phyloP scores from a whole-genome alignment of 2,113 vertebrate genomes.

The Marcusenius ussheri region DNA sequence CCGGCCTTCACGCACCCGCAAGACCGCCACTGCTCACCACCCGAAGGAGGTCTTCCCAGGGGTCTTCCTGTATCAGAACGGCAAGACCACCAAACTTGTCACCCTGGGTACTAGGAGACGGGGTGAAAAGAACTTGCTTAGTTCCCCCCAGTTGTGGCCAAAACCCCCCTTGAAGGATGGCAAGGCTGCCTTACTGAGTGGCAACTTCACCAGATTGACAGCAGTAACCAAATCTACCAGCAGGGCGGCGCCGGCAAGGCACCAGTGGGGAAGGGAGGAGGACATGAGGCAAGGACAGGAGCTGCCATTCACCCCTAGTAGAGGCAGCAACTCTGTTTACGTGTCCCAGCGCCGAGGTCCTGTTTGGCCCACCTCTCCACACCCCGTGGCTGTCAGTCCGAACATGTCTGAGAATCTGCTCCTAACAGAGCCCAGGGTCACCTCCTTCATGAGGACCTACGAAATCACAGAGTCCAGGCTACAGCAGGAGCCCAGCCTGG shows the following conservation, averaged over 20 bases:
- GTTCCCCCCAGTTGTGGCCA: constrained; percentile 52
- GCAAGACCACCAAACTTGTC: constrained; percentile 64
- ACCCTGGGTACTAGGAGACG: constrained; percentile 58
- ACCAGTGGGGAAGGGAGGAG: constrained; percentile 34
- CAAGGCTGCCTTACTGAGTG: constrained; percentile 42
- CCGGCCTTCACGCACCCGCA: constrained; percentile 57
- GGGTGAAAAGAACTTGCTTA: constrained; percentile 38
- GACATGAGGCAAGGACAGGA: constrained; percentile 21
- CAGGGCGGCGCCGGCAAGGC: constrained; percentile 38
- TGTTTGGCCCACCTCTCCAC: constrained; percentile 15
- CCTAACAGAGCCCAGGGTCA: constrained; percentile 48
- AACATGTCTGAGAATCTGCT: constrained; percentile 52
- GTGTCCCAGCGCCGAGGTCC: constrained; percentile 16
- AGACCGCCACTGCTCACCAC: constrained; percentile 39
- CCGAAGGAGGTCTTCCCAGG: constrained; percentile 68
- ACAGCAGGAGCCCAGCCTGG: constrained; percentile 46
- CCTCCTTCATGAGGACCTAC: constrained; percentile 73
- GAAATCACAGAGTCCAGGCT: constrained; percentile 55
- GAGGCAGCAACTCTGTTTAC: constrained; percentile 32
- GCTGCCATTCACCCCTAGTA: constrained; percentile 17
- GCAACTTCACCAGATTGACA: constrained; percentile 48
- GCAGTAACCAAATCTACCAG: constrained; percentile 33
- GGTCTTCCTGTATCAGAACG: constrained; percentile 72
- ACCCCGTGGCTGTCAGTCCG: constrained; percentile 5
- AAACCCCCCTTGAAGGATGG: constrained; percentile 46